These are phyloP conservation scores for Cossypha heuglini DNA, from an alignment of 2,797 vertebrate species.

Conservation along the genomic window DNA sequence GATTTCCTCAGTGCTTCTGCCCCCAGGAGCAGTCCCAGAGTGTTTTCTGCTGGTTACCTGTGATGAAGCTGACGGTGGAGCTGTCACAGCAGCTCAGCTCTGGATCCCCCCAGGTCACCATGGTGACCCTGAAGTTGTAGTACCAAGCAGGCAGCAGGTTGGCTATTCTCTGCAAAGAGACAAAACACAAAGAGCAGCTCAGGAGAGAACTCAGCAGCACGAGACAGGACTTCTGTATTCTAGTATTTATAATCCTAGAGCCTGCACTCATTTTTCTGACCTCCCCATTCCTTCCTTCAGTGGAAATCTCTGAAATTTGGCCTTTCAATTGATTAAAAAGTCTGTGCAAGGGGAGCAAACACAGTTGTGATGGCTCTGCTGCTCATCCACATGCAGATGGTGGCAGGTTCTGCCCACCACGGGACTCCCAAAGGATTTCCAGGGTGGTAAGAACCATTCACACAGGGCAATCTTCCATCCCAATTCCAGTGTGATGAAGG, in stretches of 20 bases:
- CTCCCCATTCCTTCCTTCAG: not conserved
- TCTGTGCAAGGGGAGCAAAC: not conserved
- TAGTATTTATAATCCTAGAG: not conserved
- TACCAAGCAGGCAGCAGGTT: conserved; percentile 94
- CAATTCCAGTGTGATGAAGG: not conserved
- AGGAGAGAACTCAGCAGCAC: not conserved
- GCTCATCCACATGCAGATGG: rapidly evolving
- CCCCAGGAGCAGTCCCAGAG: not conserved
- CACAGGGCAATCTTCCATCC: not conserved
- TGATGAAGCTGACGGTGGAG: conserved; percentile 90
- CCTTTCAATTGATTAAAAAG: not conserved
- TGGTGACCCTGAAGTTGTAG: conserved; percentile 94
- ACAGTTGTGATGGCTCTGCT: not conserved
- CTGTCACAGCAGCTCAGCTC: conserved; percentile 89
- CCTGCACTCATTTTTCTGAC: not conserved
- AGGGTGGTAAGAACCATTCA: rapidly evolving
- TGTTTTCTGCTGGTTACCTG: conserved; percentile 75
- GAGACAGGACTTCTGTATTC: not conserved
- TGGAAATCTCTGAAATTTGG: not conserved
- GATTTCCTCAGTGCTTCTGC: not conserved
- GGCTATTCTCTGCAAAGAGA: conserved; percentile 81
- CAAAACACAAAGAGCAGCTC: not conserved
- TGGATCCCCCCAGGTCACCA: conserved; percentile 95
- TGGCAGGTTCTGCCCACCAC: rapidly evolving
- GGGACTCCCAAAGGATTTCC: not conserved